Conservation (phyloP, 2,113 vertebrate genomes). For the Otus sunia region DNA sequence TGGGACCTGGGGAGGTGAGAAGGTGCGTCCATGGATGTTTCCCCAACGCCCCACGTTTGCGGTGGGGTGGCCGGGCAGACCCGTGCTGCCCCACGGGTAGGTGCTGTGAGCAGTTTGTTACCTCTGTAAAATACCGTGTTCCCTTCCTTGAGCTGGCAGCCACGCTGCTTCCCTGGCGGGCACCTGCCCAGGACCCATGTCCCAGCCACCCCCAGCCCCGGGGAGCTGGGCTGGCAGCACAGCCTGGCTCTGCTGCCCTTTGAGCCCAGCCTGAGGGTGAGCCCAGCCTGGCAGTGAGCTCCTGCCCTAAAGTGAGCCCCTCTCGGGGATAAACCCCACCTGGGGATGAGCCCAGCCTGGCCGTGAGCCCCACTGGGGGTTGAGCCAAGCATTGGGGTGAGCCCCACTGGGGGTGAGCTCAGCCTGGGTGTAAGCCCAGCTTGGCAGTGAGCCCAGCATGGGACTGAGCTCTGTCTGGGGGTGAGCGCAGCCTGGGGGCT, state of each 20-base stretch:
- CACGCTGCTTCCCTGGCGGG: accelerated
- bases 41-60: background rate
- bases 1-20: background rate
- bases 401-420: background rate
- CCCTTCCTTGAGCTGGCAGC: background rate
- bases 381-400: background rate
- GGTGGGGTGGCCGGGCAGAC: background rate
- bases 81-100: accelerated
- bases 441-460: background rate
- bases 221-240: background rate
- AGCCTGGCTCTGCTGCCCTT: background rate
- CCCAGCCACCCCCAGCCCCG: accelerated
- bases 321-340: background rate
- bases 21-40: background rate
- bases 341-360: background rate
- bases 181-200: accelerated
- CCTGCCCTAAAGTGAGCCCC: too few relatives aligned
- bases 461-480: background rate
- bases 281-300: background rate
- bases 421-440: background rate
- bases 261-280: background rate
- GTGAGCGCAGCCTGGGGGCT: background rate
- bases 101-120: background rate
- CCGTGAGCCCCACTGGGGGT: background rate
- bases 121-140: background rate